Evolutionary conservation across 2,888 invertebrate species (phyloP).

Genomic region (Thysanoteuthis rhombus): DNA sequence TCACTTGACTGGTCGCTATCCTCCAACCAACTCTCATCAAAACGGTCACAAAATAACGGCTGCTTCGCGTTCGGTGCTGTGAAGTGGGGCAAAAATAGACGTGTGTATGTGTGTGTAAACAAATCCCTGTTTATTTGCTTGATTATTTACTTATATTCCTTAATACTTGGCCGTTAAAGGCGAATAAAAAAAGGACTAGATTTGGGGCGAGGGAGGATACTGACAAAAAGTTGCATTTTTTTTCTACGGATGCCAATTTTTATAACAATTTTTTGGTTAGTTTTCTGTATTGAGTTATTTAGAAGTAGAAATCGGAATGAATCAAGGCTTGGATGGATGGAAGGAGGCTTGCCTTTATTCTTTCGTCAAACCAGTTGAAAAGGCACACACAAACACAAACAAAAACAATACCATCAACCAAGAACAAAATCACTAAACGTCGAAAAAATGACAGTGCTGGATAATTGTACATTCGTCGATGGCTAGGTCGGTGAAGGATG

Average conservation of each 20-base stretch:
- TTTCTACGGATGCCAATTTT: not conserved
- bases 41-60: not conserved
- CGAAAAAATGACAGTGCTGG: not conserved
- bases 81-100: not conserved
- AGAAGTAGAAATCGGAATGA: not conserved
- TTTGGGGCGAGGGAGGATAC: not conserved
- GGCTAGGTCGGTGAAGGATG: not conserved
- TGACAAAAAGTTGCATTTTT: not conserved
- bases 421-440: not conserved
- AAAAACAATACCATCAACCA: not conserved
- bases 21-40: not conserved
- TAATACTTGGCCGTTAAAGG: not conserved
- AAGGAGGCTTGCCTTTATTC: not conserved
- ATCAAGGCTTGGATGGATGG: not conserved
- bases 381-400: not conserved
- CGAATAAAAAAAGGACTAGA: not conserved
- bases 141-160: not conserved
- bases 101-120: not conserved
- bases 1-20: conserved; percentile 12
- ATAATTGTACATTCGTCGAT: not conserved
- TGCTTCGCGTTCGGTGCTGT: not conserved
- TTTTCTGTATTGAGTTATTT: not conserved
- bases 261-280: not conserved
- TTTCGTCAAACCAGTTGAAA: not conserved
- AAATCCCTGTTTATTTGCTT: not conserved